phyloP scores from a whole-genome alignment of 2,797 vertebrate species.

The Coendou prehensilis region DNA sequence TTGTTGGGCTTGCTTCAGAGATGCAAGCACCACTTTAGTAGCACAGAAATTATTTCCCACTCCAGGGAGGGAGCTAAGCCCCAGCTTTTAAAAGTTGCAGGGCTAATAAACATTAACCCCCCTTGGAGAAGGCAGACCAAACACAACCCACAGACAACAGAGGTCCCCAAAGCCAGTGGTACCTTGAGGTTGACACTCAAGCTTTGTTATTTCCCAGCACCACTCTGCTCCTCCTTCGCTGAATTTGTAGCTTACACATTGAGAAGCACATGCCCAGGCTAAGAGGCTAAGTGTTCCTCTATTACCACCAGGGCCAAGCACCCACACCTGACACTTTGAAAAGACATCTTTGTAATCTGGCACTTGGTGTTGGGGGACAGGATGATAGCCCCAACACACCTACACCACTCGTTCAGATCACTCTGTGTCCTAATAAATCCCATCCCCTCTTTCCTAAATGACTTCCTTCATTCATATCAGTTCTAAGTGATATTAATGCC shows the following conservation, averaged over 20 bases:
- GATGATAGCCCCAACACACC: not conserved
- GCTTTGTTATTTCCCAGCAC: not conserved
- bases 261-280: not conserved
- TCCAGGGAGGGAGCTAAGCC: not conserved
- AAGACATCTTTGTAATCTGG: not conserved
- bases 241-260: not conserved
- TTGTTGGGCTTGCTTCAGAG: slow-evolving; percentile 31
- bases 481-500: not conserved
- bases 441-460: not conserved
- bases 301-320: not conserved
- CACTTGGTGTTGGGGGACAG: not conserved
- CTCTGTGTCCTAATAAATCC: not conserved
- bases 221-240: not conserved
- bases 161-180: not conserved
- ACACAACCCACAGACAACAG: not conserved
- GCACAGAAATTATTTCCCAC: slow-evolving; percentile 3
- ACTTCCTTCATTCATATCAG: not conserved
- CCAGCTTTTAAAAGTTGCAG: slow-evolving; percentile 25
- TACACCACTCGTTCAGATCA: not conserved
- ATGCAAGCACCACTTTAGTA: slow-evolving; percentile 37
- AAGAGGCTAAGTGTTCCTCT: not conserved
- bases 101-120: slow-evolving; percentile 45
- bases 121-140: slow-evolving; percentile 19
- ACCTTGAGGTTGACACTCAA: too few relatives aligned
- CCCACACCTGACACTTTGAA: accelerated